Evolutionary conservation across 1,140 invertebrate species (phyloP), one percentile per base, ranked within the genome.

Genomic region (Trachymyrmex cornetzi): DNA sequence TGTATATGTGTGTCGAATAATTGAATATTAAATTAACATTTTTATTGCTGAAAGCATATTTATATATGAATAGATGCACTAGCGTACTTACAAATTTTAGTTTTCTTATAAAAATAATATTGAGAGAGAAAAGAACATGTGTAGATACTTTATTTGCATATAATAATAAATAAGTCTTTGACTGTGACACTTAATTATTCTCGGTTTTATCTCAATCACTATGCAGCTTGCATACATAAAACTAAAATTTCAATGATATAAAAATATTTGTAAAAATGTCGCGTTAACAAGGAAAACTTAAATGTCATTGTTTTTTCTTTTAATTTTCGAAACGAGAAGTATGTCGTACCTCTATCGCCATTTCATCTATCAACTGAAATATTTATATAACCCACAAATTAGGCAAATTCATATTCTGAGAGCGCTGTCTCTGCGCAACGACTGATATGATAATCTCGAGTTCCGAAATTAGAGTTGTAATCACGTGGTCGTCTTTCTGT

Each of bases 381-480:
- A 59, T 82, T 48, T 57, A 22, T 69, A 72, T 61, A 59, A 72
- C 48, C 34, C 34, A 61, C 16, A 61, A 82, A 74, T 74, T 82
- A 44, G 5, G 30, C 16, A 59, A 82, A 74, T 74, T 61, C 19
- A 59, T 59, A 57, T 72, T 19, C 30, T 22, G 11, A 34, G 27
- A 79, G 24, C 16, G 4, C 22, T 24, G 2, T 7, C 16, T 22
- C 24, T 22, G 7, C 34, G 24, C 14, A 50, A 9, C 53, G 24
- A n/a, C 71, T 30, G 50, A 57, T 72, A 57, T 81, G 50, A 74
- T 61, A 74, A 84, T 84, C 38, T 59, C 67, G 19, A 30, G 55
- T 48, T 50, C n/a, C 69, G 27, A 74, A 74, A 84, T 74, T 38
- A 61, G 55, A 84, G 38, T 84, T 63, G 44, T 61, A 82, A 74